Evolutionary conservation across 2,797 vertebrate species (phyloP).

Genomic region (Melanotaenia nigrans): DNA sequence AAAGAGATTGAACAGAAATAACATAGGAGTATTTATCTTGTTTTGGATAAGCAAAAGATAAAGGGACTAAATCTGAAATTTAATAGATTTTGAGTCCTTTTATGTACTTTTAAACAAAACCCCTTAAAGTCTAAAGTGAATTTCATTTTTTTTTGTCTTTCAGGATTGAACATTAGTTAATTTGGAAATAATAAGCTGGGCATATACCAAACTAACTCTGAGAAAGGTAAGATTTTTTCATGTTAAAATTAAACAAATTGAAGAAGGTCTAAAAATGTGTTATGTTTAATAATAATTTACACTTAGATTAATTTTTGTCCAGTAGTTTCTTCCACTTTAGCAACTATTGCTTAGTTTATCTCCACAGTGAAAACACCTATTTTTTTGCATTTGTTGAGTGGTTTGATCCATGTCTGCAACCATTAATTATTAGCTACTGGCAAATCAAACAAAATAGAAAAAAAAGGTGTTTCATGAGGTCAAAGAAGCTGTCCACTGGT

Average conservation of each 20-base stretch:
- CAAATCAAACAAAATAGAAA: too few relatives aligned
- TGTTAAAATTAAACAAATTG: too few relatives aligned
- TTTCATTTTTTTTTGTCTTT: too few relatives aligned
- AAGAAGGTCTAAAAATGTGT: not conserved
- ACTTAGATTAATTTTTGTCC: slow-evolving; percentile 5
- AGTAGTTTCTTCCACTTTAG: not conserved
- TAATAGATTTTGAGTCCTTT: not conserved
- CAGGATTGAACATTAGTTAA: too few relatives aligned
- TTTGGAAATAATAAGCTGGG: too few relatives aligned
- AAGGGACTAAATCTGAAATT: not conserved
- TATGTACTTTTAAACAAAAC: too few relatives aligned
- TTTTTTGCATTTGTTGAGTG: not conserved
- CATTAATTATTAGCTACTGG: not conserved
- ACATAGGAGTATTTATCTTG: not conserved
- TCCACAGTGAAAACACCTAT: not conserved
- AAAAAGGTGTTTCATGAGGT: too few relatives aligned
- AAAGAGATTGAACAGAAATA: not conserved
- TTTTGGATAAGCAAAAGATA: not conserved
- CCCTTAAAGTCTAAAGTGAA: too few relatives aligned
- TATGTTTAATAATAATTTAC: not conserved
- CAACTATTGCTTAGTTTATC: not conserved
- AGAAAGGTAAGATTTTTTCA: too few relatives aligned
- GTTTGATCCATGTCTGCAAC: not conserved
- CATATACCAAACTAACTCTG: too few relatives aligned
- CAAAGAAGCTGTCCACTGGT: not conserved